Base-by-base conservation (phyloP, 2,797 vertebrate genomes). In the Pangasius macronema region DNA sequence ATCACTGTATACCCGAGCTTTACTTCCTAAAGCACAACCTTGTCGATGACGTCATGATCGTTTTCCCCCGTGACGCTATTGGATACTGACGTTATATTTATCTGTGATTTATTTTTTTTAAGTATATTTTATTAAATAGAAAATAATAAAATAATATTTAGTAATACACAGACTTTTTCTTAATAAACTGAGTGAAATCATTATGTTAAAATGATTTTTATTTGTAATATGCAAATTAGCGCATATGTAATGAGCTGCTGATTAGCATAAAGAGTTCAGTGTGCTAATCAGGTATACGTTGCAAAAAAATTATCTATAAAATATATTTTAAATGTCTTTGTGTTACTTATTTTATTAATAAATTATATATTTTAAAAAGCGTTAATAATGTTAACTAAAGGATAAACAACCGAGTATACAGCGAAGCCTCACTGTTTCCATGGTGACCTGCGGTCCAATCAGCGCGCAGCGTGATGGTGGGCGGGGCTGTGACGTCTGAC, bases 371-470 rank as follows among this genome's bases (percentile, higher is more conserved):
- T 46, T 46, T 46, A 1, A 42, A 46, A 46, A 46, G 42, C 42
- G 42, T 46, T 46, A 46, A 46, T 46, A 46, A 46, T 9, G 42
- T 46, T 46, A 46, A 46, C 2, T 3, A 51, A 51, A 76, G 0
- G 27, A 4, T 51, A 8, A 76, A 16, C 2, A 59, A 39, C 4
- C 8, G 16, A 39, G 1, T 13, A 3, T 3, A 36, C 8, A 5
- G 81, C 42, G 27, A 30, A 82, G 14, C 33, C 63, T 57, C 5
- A 0, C 2, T 70, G 67, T 72, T 72, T 55, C 83, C 33, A 57
- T 39, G 67, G 65, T 42, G 61, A 73, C 30, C 10, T 4, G 42
- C 59, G 27, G 84, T 27, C 84, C 84, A 85, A 85, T 85, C 73
- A 51, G 22, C 46, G 59, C 42, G 20, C 84, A 27, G 42, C 0